Evolutionary conservation across 2,113 vertebrate genomes (phyloP).

Genomic region (Cottus gobio): DNA sequence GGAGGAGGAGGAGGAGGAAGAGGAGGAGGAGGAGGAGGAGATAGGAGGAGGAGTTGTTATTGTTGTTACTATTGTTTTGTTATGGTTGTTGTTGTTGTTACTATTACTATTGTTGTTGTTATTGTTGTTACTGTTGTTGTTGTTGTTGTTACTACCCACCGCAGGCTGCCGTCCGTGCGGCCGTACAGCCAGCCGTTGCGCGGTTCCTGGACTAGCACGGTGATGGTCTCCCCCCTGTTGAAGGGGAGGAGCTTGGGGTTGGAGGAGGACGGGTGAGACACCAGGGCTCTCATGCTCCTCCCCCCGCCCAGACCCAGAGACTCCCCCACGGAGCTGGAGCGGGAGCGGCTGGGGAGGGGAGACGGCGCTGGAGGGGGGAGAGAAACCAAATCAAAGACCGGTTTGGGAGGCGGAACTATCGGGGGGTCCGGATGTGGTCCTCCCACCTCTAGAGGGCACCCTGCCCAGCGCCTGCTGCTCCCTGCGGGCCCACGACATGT

Average conservation of each 20-base stretch:
- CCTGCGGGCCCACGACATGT: constrained; percentile 79
- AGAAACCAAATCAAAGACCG: neutral
- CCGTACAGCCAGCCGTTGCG: constrained; percentile 97
- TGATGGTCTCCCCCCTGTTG: constrained; percentile 84
- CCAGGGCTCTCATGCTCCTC: constrained; percentile 86
- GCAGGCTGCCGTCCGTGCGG: constrained; percentile 87
- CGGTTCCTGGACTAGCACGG: constrained; percentile 88
- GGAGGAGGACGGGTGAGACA: constrained; percentile 86
- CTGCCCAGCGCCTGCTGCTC: constrained; percentile 82
- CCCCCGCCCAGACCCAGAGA: constrained; percentile 74
- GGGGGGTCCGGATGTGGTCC: neutral
- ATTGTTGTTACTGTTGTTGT: neutral
- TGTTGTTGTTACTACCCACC: constrained; percentile 75
- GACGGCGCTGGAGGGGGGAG: constrained; percentile 74
- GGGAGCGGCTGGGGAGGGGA: constrained; percentile 79
- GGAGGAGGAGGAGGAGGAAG: no score
- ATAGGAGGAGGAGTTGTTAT: neutral
- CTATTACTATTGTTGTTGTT: no score
- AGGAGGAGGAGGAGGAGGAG: no score
- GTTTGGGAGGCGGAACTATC: no score
- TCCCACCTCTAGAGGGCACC: constrained; percentile 84
- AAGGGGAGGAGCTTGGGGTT: constrained; percentile 93
- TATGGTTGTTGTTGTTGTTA: no score
- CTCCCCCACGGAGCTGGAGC: constrained; percentile 91
- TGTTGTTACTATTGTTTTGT: neutral